Conservation (phyloP, 2,888 invertebrate genomes). For the Philereme transversata region DNA sequence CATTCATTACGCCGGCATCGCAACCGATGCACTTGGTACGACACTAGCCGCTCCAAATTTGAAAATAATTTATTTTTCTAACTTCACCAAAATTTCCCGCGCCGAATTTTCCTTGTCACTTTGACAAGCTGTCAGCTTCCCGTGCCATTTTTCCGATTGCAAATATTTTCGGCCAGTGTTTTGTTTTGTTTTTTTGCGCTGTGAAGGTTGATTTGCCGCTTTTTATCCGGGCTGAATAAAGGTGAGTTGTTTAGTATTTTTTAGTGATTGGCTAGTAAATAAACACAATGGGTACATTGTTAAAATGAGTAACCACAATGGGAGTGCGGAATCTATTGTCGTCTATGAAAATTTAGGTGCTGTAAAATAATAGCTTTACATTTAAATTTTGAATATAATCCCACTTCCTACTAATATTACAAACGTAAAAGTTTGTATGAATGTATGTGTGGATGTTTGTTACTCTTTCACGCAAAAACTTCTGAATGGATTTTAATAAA, state of each 20-base stretch:
- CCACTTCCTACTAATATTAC: too few relatives aligned
- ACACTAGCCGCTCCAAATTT: slow-evolving; percentile 38
- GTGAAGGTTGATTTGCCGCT: slow-evolving; percentile 44
- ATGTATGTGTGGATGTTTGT: too few relatives aligned
- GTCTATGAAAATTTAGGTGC: background rate
- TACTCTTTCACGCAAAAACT: too few relatives aligned
- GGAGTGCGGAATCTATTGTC: slow-evolving; percentile 5
- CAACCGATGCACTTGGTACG: slow-evolving; percentile 73
- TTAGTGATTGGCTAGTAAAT: slow-evolving; percentile 31
- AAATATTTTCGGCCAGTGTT: slow-evolving; percentile 47
- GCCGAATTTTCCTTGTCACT: slow-evolving; percentile 40
- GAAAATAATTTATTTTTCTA: slow-evolving; percentile 35
- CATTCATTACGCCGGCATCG: slow-evolving; percentile 77
- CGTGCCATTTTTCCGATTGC: slow-evolving; percentile 54
- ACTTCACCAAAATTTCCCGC: slow-evolving; percentile 27
- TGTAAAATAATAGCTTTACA: slow-evolving; percentile 1
- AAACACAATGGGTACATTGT: slow-evolving; percentile 20
- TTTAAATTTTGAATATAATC: background rate
- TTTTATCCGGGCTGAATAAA: slow-evolving; percentile 36
- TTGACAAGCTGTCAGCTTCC: slow-evolving; percentile 56
- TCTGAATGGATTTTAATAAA: too few relatives aligned
- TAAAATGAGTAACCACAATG: slow-evolving; percentile 3
- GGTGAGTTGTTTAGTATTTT: slow-evolving; percentile 43
- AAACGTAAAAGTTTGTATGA: too few relatives aligned
- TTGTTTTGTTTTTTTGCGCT: slow-evolving; percentile 42